These are phyloP conservation scores for Fragum whitleyi DNA, from an alignment of 2,888 invertebrate species.

Conservation along the genomic window DNA sequence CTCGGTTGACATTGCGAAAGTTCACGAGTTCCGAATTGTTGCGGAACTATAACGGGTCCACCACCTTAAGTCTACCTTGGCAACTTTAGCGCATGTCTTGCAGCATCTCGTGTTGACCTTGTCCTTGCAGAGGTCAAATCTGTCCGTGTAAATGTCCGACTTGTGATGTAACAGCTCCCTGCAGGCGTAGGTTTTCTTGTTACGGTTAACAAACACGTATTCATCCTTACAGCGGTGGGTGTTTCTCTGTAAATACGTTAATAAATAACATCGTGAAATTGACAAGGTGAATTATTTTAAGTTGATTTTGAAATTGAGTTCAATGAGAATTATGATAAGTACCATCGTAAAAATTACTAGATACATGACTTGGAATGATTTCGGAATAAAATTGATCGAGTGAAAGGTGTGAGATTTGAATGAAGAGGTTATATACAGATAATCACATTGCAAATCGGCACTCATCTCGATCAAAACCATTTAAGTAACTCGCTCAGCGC, in stretches of 20 bases:
- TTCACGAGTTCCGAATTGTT: too few species aligned
- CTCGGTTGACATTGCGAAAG: too few species aligned
- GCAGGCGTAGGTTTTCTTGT: conserved; percentile 10
- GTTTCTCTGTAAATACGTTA: not conserved
- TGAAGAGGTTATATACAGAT: too few species aligned
- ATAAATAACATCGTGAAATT: too few species aligned
- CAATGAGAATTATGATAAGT: not conserved
- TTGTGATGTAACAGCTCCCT: not conserved
- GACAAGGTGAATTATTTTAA: too few species aligned
- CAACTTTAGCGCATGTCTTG: conserved; percentile 5
- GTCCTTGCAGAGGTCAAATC: conserved; percentile 7
- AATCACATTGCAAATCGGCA: too few species aligned
- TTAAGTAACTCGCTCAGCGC: too few species aligned
- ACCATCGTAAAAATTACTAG: not conserved
- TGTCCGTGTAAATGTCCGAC: conserved; percentile 18
- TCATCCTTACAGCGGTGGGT: conserved; percentile 4
- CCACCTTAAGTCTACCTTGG: not conserved
- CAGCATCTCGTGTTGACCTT: conserved; percentile 4
- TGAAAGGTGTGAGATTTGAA: too few species aligned
- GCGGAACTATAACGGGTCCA: too few species aligned
- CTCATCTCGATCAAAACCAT: too few species aligned
- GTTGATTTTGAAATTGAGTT: not conserved
- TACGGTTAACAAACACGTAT: not conserved
- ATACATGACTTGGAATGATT: not conserved
- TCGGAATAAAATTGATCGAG: too few species aligned